Percentiles rank a stretch among this genome's conserved stretches.
phyloP scores from a whole-genome alignment of 2,888 invertebrate genomes.

The Notodonta dromedarius region DNA sequence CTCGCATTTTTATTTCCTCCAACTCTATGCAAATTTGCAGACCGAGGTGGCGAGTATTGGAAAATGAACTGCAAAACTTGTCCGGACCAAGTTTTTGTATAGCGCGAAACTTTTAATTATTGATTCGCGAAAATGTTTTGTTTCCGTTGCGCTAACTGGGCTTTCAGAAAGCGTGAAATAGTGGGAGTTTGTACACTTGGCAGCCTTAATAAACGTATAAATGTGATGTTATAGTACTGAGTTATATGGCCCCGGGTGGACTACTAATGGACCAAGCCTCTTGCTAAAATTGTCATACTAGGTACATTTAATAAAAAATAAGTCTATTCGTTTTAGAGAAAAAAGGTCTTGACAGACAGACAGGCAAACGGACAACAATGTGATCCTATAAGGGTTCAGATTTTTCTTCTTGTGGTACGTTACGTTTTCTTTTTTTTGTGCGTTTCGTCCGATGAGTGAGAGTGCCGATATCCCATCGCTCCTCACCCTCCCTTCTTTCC shows the following conservation, averaged over 20 bases:
- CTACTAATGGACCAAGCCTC: background rate
- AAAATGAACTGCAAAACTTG: conserved; percentile 26
- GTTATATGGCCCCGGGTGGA: background rate
- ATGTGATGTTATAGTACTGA: background rate
- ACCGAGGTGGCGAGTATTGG: conserved; percentile 13
- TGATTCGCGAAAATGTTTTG: conserved; percentile 34
- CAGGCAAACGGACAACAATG: no score
- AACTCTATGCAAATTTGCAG: conserved; percentile 3
- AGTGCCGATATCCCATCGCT: no score
- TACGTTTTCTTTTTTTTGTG: no score
- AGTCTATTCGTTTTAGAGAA: no score
- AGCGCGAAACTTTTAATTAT: conserved; percentile 50
- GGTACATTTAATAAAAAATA: no score
- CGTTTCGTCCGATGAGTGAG: no score
- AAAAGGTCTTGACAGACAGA: no score
- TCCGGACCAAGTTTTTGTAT: conserved; percentile 31
- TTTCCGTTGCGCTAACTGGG: conserved; percentile 11
- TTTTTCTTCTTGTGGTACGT: no score
- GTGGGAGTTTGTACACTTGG: conserved; percentile 6
- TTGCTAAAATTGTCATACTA: background rate
- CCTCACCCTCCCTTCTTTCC: no score
- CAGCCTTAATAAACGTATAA: background rate
- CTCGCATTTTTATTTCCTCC: background rate
- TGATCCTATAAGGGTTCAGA: no score
- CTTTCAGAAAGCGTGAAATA: conserved; percentile 13